Evolutionary conservation across 2,113 vertebrate genomes (phyloP).

Genomic region (Herpetotheres cachinnans): DNA sequence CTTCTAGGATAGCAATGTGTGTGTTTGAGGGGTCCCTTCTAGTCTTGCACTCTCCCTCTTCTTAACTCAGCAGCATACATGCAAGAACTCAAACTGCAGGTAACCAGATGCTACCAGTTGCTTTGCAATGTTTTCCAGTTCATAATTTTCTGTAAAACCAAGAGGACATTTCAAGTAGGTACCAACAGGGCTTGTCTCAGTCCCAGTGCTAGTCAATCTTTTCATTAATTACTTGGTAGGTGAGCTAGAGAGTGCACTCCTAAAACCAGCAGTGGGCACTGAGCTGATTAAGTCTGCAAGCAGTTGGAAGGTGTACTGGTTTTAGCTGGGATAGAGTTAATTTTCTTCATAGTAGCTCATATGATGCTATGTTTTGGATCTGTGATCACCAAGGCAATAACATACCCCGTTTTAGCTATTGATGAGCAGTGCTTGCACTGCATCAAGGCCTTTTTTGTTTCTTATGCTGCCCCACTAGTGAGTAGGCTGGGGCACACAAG

Average conservation of each 20-base stretch:
- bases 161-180: not conserved
- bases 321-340: not conserved
- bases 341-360: not conserved
- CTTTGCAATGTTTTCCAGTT: not conserved
- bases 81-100: not conserved
- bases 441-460: not conserved
- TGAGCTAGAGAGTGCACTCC: not conserved
- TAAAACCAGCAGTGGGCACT: not conserved
- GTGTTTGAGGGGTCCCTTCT: not conserved
- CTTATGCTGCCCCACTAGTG: accelerated
- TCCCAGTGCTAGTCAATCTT: not conserved
- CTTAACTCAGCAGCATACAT: not conserved
- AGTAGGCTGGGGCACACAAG: not conserved
- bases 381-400: not conserved
- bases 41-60: not conserved
- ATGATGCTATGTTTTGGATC: not conserved
- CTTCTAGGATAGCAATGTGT: not conserved
- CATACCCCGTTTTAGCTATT: not conserved
- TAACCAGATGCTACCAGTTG: not conserved
- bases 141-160: conserved; percentile 16
- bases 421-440: not conserved
- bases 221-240: not conserved
- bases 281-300: not conserved
- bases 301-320: not conserved
- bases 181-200: not conserved